Conservation (phyloP, 2,113 vertebrate species). For the Geothlypis trichas region DNA sequence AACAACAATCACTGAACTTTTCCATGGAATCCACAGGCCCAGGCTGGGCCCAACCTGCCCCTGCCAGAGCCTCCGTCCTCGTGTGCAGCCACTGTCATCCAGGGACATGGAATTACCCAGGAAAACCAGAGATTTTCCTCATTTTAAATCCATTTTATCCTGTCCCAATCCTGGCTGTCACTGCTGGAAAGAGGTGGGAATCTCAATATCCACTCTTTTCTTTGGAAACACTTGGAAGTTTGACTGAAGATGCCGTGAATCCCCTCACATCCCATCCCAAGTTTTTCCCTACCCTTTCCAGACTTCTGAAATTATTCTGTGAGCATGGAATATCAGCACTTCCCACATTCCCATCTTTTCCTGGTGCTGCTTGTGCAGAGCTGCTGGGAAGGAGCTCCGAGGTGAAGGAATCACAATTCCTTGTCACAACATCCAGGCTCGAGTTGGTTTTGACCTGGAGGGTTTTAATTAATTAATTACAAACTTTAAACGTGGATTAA, state of each 20-base stretch:
- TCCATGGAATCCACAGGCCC: neutral
- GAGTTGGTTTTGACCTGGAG: neutral
- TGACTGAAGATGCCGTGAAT: neutral
- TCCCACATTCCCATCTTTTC: neutral
- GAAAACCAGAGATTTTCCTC: neutral
- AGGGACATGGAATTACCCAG: neutral
- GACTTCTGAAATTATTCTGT: neutral
- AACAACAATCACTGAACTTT: neutral
- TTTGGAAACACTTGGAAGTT: neutral
- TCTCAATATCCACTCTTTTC: neutral
- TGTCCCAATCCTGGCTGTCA: neutral
- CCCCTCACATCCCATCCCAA: neutral
- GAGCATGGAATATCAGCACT: neutral
- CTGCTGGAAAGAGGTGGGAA: neutral
- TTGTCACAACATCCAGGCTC: neutral
- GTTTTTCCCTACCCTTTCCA: neutral
- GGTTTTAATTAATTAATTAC: neutral
- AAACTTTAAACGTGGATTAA: neutral
- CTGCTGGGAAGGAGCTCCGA: neutral
- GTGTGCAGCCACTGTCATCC: neutral
- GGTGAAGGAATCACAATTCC: neutral
- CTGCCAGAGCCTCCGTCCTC: neutral
- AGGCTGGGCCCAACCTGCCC: neutral
- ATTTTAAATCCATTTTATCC: neutral
- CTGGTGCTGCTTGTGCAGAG: fast-evolving